A percentile compares a stretch with the other conserved stretches of the same genome.
These are phyloP conservation scores for Mormoops blainvillei DNA, from an alignment of 2,113 vertebrate genomes.

Conservation along the genomic window DNA sequence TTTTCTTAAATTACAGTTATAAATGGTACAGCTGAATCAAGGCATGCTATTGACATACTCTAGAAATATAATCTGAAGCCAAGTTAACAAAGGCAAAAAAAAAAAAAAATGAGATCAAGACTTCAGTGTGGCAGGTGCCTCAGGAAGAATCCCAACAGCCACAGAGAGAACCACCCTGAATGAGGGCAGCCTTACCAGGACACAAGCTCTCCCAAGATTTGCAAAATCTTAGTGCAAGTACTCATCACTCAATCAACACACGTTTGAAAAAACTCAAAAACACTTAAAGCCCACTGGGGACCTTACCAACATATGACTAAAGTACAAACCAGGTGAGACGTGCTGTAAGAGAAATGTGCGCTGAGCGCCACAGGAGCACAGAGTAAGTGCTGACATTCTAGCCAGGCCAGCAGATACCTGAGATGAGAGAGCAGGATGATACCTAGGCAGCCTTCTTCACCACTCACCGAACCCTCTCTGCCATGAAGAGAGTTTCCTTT, in stretches of 20 bases:
- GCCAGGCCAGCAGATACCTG: neutral
- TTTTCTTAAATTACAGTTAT: neutral
- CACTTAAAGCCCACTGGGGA: neutral
- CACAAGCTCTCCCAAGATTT: neutral
- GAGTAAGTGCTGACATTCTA: neutral
- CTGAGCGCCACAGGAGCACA: neutral
- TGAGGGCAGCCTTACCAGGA: neutral
- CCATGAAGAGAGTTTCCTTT: neutral
- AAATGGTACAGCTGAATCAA: neutral
- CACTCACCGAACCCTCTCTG: neutral
- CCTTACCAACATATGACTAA: neutral
- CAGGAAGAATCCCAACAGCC: neutral
- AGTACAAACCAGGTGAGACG: no score
- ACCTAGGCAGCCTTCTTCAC: neutral
- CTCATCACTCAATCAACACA: neutral
- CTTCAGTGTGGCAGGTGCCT: neutral
- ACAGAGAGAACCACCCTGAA: neutral
- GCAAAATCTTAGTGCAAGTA: neutral
- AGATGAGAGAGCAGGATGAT: neutral
- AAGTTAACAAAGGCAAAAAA: neutral
- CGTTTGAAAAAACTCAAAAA: neutral
- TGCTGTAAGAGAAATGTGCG: accelerated
- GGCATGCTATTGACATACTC: neutral
- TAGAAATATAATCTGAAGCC: neutral
- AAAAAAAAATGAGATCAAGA: neutral